Base-by-base conservation (phyloP, 2,888 invertebrate species). In the Drosophila birchii region DNA sequence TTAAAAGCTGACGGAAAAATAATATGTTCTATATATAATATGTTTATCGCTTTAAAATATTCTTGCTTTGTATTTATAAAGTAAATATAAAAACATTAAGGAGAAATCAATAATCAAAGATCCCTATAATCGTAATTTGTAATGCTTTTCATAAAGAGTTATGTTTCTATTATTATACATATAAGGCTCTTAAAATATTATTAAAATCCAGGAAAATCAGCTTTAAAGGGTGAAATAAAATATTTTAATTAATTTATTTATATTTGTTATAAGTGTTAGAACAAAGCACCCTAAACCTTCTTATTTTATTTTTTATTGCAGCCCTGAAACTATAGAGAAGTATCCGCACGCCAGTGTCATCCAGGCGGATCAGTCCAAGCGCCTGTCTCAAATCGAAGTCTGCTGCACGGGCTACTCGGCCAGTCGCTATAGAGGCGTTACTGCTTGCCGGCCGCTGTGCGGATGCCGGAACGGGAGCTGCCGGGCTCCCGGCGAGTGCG, bases 331-430 rank as follows among this genome's bases (percentile, higher is more conserved):
- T 1, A 60, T 92, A 3, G 61, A 89, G n/a, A 87, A 92, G 81
- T 84, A 90, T 62, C 53, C 85, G 26, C 60, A 77, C 29, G 79
- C 88, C 3, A 79, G 75, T 16, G 51, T 69, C 29, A 81, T 89
- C 18, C 91, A 91, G 51, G 57, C 76, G 29, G 91, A 92, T 41
- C 71, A 95, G 1, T 92, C 94, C 18, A 92, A 94, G 16, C 94
- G 94, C 29, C 93, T 94, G 63, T 94, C 94, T 78, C 93, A 94
- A 57, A 94, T 96, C 82, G 93, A 95, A 75, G 93, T 95, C 38
- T 96, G 96, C 88, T 96, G 96, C 89, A 93, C 94, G 0, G 96
- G 96, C n/a, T 96, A 95, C 69, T 76, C 63, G 18, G 66, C 88
- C 14, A 79, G 81, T 14, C 79, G 86, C 0, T 73, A 85, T 44